phyloP scores from a whole-genome alignment of 1,140 invertebrate genomes.

The Atta cephalotes region DNA sequence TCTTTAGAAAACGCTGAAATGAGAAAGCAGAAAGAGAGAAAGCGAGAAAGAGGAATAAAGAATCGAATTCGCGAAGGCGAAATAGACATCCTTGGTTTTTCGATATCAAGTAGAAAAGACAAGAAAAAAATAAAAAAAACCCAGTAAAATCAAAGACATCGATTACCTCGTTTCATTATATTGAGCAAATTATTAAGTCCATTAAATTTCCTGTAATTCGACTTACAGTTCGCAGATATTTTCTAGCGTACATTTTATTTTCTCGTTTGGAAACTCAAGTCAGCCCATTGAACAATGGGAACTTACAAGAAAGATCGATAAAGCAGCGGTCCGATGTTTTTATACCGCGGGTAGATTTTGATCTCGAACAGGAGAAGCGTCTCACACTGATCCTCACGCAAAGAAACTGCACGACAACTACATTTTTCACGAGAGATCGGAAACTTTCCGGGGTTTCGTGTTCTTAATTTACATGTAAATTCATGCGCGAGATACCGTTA shows the following conservation, averaged over 20 bases:
- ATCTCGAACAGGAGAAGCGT: neutral
- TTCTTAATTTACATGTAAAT: constrained; percentile 55
- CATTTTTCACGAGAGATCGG: constrained; percentile 47
- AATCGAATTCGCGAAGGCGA: constrained; percentile 4
- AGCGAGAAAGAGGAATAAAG: neutral
- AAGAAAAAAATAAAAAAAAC: constrained; percentile 25
- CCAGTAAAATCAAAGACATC: neutral
- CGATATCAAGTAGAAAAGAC: constrained; percentile 44
- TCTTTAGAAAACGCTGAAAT: constrained; percentile 58
- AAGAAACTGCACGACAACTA: constrained; percentile 5
- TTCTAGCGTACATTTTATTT: neutral
- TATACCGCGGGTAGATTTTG: neutral
- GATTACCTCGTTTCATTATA: constrained; percentile 10
- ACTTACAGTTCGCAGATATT: neutral
- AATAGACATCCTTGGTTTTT: constrained; percentile 40
- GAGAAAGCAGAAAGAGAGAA: neutral
- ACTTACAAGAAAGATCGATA: constrained; percentile 8
- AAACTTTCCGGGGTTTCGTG: constrained; percentile 22
- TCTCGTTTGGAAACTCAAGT: neutral
- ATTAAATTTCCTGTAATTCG: neutral
- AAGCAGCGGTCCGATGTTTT: neutral
- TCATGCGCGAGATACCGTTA: constrained; percentile 24
- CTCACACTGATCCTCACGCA: neutral
- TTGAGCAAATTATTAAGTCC: constrained; percentile 7
- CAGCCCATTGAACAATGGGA: neutral